A percentile compares a stretch with the other conserved stretches of the same genome.
phyloP scores from a whole-genome alignment of 2,888 invertebrate species.

The Conus canariensis region DNA sequence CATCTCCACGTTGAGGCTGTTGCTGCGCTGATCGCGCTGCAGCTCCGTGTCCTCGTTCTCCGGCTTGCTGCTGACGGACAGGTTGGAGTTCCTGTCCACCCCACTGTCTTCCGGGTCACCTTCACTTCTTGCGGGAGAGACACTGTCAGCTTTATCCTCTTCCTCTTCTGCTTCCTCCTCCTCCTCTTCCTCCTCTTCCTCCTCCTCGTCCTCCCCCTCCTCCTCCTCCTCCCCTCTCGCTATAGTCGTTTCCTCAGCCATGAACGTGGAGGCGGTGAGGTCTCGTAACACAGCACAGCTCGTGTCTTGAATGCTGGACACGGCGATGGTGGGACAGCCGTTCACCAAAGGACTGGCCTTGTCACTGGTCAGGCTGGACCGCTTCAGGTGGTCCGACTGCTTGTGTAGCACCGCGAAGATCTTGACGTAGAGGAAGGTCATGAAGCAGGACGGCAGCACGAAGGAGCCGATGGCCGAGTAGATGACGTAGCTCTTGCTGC shows the following conservation, averaged over 20 bases:
- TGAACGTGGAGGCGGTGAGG: constrained; percentile 44
- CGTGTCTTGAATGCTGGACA: constrained; percentile 24
- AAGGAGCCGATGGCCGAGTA: constrained; percentile 78
- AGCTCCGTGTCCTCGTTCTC: background rate
- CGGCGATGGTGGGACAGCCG: constrained; percentile 39
- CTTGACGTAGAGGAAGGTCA: constrained; percentile 76
- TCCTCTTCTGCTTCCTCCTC: constrained; percentile 25
- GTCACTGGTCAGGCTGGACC: constrained; percentile 11
- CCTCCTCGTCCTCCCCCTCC: constrained; percentile 15
- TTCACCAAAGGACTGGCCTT: background rate
- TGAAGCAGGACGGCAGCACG: constrained; percentile 76
- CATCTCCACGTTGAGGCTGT: constrained; percentile 40
- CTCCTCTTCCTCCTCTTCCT: constrained; percentile 9
- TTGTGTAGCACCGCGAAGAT: constrained; percentile 76
- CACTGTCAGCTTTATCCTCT: background rate
- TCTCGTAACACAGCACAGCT: constrained; percentile 34
- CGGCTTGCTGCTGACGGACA: background rate
- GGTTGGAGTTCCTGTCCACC: constrained; percentile 29
- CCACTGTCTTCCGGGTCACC: constrained; percentile 15
- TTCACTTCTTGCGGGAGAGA: background rate
- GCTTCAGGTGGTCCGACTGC: constrained; percentile 58
- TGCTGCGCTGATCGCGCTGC: constrained; percentile 40
- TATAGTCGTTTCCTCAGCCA: constrained; percentile 28
- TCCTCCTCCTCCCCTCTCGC: constrained; percentile 17
- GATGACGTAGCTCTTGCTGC: constrained; percentile 75